phyloP scores from a whole-genome alignment of 2,888 invertebrate genomes.

The Cephus sareptanus region DNA sequence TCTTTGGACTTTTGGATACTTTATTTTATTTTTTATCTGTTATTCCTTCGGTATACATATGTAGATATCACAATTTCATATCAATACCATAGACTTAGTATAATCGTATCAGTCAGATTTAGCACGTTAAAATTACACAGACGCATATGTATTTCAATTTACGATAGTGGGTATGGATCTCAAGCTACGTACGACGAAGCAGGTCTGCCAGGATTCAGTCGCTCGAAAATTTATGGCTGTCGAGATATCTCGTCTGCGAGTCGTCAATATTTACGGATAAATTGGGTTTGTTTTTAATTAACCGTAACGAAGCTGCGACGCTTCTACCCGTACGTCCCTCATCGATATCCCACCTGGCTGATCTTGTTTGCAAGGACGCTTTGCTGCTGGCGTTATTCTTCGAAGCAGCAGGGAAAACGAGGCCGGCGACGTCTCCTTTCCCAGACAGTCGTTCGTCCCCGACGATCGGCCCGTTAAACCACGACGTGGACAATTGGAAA shows the following conservation, averaged over 20 bases:
- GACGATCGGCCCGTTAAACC: constrained; percentile 15
- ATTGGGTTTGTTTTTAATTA: background rate
- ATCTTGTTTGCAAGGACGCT: background rate
- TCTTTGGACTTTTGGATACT: background rate
- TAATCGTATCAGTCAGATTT: background rate
- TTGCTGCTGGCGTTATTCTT: background rate
- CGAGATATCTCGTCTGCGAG: background rate
- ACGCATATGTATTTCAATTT: background rate
- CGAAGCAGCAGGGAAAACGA: background rate
- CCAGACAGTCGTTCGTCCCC: background rate
- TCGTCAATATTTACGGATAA: background rate
- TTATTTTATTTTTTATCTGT: background rate
- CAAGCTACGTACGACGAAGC: background rate
- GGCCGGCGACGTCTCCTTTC: background rate
- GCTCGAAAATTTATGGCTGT: background rate
- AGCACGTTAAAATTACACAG: background rate
- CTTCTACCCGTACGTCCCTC: background rate
- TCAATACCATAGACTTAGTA: background rate
- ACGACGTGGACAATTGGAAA: constrained; percentile 14
- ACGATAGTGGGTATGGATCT: background rate
- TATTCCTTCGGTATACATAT: too few relatives aligned
- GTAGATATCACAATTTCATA: too few relatives aligned
- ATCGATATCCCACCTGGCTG: too few relatives aligned
- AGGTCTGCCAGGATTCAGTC: background rate
- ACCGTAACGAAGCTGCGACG: background rate